phyloP scores from a whole-genome alignment of 2,888 invertebrate genomes.

The Sphaerophoria taeniata region DNA sequence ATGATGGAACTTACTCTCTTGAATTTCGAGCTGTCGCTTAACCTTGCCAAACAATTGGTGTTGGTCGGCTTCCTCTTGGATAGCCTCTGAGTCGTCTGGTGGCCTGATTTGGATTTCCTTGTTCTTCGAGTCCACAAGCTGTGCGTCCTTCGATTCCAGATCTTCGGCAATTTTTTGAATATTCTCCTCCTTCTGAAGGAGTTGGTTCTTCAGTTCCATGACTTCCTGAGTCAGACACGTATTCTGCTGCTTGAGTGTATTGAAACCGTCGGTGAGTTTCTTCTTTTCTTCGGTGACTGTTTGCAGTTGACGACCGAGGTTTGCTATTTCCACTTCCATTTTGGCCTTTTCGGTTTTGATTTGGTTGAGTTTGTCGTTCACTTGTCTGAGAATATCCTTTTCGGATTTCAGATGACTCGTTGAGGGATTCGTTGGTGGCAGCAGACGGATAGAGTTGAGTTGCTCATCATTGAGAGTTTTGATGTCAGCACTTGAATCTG shows the following conservation, averaged over 20 bases:
- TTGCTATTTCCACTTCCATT: conserved; percentile 87
- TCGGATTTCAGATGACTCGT: conserved; percentile 86
- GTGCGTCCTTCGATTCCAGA: conserved; percentile 86
- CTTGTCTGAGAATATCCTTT: conserved; percentile 87
- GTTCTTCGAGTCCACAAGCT: conserved; percentile 87
- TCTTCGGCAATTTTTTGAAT: conserved; percentile 87
- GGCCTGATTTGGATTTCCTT: conserved; percentile 89
- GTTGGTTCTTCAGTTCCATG: conserved; percentile 86
- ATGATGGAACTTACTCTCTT: no score
- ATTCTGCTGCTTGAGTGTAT: conserved; percentile 85
- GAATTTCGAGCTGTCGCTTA: no score
- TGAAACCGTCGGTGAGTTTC: conserved; percentile 86
- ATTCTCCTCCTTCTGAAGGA: conserved; percentile 85
- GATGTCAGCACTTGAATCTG: conserved; percentile 93
- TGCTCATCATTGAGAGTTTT: conserved; percentile 85
- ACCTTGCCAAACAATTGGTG: conserved; percentile 86
- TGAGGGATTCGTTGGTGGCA: conserved; percentile 82
- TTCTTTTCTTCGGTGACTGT: conserved; percentile 86
- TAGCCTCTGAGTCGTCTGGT: conserved; percentile 80
- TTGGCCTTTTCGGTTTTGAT: conserved; percentile 87
- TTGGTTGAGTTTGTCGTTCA: conserved; percentile 86
- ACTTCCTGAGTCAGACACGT: conserved; percentile 86
- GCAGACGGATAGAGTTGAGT: conserved; percentile 75
- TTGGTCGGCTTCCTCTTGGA: conserved; percentile 83
- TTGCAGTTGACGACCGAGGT: conserved; percentile 86